phyloP scores from a whole-genome alignment of 2,797 vertebrate species.

The Pogonophryne albipinna region DNA sequence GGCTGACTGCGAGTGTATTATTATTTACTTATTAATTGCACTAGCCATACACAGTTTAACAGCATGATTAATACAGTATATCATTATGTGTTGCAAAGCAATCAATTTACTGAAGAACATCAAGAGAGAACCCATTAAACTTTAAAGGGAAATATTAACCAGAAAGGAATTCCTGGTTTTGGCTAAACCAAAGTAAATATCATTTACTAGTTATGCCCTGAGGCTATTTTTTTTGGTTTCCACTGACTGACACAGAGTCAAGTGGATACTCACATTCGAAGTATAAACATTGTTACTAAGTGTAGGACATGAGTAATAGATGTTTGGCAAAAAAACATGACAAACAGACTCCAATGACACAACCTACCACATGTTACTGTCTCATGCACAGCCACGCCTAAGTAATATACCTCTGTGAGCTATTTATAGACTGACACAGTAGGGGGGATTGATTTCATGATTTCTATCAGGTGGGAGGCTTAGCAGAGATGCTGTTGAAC shows the following conservation, averaged over 20 bases:
- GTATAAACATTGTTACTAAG: neutral
- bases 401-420: conserved; percentile 29
- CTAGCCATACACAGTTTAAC: neutral
- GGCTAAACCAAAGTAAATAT: neutral
- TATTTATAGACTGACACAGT: conserved; percentile 65
- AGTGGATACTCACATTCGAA: neutral
- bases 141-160: neutral
- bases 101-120: too few relatives aligned
- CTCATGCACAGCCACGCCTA: conserved; percentile 13
- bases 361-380: neutral
- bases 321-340: conserved; percentile 14
- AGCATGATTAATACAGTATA: neutral
- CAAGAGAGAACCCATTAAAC: too few relatives aligned
- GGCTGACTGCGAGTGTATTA: neutral
- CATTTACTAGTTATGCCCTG: too few relatives aligned
- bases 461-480: conserved; percentile 48
- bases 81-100: neutral
- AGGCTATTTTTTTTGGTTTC: neutral
- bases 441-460: conserved; percentile 56
- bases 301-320: neutral
- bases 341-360: conserved; percentile 14
- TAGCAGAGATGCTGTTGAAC: conserved; percentile 32
- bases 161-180: neutral
- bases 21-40: neutral
- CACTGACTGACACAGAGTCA: neutral